phyloP scores from a whole-genome alignment of 2,888 invertebrate genomes.

The Orthosia cruda region DNA sequence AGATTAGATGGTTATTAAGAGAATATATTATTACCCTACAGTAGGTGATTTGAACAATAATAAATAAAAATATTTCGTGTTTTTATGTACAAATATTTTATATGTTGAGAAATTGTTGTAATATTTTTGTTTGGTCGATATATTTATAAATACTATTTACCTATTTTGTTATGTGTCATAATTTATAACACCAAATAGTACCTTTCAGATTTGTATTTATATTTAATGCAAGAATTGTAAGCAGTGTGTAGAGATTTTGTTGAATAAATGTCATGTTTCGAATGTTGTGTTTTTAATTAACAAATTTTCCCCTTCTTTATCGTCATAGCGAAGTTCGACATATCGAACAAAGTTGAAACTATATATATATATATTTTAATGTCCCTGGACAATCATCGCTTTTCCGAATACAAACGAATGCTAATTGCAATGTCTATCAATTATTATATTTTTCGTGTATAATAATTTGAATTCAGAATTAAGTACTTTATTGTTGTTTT shows the following conservation, averaged over 20 bases:
- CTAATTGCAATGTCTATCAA: no score
- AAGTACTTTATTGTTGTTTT: no score
- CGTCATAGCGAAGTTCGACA: no score
- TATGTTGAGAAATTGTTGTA: constrained; percentile 73
- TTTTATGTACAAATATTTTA: constrained; percentile 75
- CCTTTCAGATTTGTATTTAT: constrained; percentile 86
- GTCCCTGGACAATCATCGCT: no score
- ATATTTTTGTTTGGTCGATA: constrained; percentile 73
- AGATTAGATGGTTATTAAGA: constrained; percentile 75
- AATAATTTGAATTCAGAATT: no score
- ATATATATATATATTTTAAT: no score
- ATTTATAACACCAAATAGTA: constrained; percentile 90
- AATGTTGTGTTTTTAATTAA: constrained; percentile 68
- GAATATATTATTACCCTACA: constrained; percentile 75
- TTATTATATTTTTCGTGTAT: no score
- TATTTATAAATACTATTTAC: constrained; percentile 79
- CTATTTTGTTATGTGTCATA: constrained; percentile 85
- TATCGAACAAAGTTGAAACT: no score
- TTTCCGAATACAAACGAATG: no score
- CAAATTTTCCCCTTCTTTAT: not conserved
- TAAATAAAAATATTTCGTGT: constrained; percentile 75
- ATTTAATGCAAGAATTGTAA: constrained; percentile 85
- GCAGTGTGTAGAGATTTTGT: constrained; percentile 90
- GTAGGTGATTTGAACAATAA: constrained; percentile 86
- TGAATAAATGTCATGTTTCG: constrained; percentile 91